phyloP scores from a whole-genome alignment of 2,113 vertebrate species.

The Dromiciops gliroides region DNA sequence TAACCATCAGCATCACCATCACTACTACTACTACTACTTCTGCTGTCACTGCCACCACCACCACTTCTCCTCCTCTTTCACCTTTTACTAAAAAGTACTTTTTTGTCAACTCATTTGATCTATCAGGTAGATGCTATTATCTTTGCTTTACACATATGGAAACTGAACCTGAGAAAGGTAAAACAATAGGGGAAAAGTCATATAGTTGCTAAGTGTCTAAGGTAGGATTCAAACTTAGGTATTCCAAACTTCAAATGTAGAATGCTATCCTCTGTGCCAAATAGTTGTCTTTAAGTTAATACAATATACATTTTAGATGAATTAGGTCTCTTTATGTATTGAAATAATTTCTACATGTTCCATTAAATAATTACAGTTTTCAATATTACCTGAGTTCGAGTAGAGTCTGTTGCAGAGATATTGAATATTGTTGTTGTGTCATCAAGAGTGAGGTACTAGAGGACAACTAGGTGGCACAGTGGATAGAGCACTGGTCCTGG shows the following conservation, averaged over 20 bases:
- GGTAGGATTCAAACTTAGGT: background rate
- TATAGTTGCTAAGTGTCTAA: background rate
- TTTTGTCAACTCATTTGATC: background rate
- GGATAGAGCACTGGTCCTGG: too few relatives aligned
- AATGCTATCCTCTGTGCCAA: background rate
- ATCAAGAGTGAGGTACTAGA: too few relatives aligned
- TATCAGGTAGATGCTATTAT: background rate
- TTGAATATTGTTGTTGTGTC: background rate
- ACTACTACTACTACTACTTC: too few relatives aligned
- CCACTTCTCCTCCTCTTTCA: too few relatives aligned
- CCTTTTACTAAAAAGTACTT: background rate
- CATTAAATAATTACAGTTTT: background rate
- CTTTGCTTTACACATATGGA: background rate
- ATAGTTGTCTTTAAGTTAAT: background rate
- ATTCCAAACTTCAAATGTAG: background rate
- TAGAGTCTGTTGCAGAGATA: background rate
- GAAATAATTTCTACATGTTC: background rate
- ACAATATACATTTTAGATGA: background rate
- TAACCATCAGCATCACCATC: too few relatives aligned
- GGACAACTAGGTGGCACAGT: too few relatives aligned
- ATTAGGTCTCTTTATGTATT: background rate
- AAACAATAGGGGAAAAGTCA: background rate
- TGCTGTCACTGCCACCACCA: background rate
- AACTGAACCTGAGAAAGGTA: background rate
- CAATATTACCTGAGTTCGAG: background rate